Percentiles rank a stretch among this genome's conserved stretches.
These are phyloP conservation scores for Aleadryas rufinucha DNA, from an alignment of 2,113 vertebrate genomes.

Conservation along the genomic window DNA sequence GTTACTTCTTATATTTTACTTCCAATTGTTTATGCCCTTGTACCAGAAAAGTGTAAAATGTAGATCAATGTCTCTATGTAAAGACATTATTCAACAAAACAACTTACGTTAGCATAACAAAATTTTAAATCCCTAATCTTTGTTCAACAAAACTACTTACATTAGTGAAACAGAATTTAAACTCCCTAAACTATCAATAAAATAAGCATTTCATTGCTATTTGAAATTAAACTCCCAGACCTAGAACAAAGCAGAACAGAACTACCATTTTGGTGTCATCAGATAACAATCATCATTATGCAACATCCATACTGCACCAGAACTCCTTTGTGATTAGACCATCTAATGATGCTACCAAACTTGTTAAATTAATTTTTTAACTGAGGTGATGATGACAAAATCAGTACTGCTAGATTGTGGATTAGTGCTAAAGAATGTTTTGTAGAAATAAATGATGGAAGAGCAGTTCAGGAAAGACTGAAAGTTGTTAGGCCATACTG, in stretches of 20 bases:
- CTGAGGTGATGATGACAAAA: neutral
- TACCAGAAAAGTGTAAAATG: neutral
- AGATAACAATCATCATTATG: neutral
- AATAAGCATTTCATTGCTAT: neutral
- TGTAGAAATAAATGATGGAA: neutral
- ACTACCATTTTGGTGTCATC: neutral
- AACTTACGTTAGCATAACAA: neutral
- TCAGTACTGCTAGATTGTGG: neutral
- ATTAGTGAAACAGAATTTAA: neutral
- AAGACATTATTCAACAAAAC: neutral
- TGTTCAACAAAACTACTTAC: neutral
- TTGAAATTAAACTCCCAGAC: neutral
- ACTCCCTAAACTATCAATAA: neutral
- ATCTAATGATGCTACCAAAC: neutral
- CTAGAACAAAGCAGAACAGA: neutral
- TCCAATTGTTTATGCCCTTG: neutral
- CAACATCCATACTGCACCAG: neutral
- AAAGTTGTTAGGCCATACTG: neutral
- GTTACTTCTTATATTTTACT: neutral
- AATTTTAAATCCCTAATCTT: neutral
- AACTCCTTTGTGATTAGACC: neutral
- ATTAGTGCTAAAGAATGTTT: neutral
- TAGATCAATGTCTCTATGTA: neutral
- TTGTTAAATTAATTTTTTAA: neutral
- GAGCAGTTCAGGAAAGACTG: neutral